Conservation (phyloP, 2,113 vertebrate species). For the Pavo muticus region DNA sequence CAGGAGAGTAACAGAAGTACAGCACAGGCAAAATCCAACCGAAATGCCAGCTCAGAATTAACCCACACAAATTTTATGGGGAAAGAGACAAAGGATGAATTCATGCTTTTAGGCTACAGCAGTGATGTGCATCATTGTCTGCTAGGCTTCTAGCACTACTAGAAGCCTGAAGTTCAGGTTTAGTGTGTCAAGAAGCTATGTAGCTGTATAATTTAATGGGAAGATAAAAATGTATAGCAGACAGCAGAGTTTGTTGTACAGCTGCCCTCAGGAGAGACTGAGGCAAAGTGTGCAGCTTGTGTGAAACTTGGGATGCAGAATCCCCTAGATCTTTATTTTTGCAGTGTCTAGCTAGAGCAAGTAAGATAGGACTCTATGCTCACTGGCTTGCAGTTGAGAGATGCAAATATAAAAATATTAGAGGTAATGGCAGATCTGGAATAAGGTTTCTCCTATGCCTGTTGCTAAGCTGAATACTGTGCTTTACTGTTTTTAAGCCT, state of each 20-base stretch:
- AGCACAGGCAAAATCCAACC: background rate
- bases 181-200: background rate
- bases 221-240: background rate
- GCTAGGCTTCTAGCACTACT: background rate
- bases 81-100: background rate
- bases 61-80: background rate
- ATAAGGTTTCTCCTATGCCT: background rate
- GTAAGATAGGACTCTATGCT: background rate
- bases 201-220: accelerated
- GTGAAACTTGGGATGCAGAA: background rate
- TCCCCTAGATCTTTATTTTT: accelerated
- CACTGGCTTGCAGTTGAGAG: background rate
- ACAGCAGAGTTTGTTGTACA: background rate
- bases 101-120: background rate
- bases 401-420: background rate
- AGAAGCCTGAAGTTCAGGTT: background rate
- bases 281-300: background rate
- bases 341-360: background rate
- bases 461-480: background rate
- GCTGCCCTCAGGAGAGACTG: background rate
- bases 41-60: background rate
- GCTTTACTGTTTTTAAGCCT: background rate
- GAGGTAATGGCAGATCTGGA: background rate
- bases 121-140: background rate
- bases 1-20: background rate